Evolutionary conservation across 1,140 invertebrate genomes (phyloP).

Genomic region (Trichonephila clavipes): DNA sequence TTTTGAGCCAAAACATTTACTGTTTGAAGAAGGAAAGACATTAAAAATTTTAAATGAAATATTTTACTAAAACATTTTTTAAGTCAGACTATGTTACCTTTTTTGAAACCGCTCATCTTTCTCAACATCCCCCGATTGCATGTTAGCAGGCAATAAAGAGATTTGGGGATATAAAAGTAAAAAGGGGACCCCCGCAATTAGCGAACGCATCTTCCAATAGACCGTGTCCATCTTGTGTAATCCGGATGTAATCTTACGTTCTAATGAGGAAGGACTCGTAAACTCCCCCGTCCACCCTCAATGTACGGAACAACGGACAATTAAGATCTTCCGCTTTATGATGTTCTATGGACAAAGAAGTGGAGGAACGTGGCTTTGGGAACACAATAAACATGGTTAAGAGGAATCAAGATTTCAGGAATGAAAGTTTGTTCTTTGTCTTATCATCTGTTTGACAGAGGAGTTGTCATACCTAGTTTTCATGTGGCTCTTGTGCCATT

Average conservation of each 20-base stretch:
- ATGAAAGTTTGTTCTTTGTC: neutral
- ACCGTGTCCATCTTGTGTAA: constrained; percentile 21
- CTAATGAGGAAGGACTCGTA: constrained; percentile 4
- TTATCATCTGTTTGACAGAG: no score
- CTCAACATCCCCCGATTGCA: neutral
- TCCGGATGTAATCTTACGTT: constrained; percentile 19
- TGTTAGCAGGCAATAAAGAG: constrained; percentile 3
- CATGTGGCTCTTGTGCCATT: no score
- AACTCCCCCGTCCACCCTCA: neutral
- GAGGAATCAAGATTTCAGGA: neutral
- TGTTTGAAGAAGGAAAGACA: no score
- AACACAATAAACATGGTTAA: neutral
- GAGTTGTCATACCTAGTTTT: no score
- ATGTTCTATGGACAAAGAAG: constrained; percentile 22
- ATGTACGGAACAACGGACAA: neutral
- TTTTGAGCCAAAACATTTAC: no score
- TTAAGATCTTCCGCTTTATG: constrained; percentile 19
- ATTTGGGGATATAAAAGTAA: neutral
- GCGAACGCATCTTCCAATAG: constrained; percentile 20
- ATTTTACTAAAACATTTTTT: no score
- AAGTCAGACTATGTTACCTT: neutral
- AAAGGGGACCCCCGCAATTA: constrained; percentile 15
- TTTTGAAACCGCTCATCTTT: neutral
- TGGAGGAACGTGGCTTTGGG: neutral
- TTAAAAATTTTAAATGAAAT: no score